Base-by-base conservation (phyloP, 2,888 invertebrate genomes). In the Helobdella robusta region DNA sequence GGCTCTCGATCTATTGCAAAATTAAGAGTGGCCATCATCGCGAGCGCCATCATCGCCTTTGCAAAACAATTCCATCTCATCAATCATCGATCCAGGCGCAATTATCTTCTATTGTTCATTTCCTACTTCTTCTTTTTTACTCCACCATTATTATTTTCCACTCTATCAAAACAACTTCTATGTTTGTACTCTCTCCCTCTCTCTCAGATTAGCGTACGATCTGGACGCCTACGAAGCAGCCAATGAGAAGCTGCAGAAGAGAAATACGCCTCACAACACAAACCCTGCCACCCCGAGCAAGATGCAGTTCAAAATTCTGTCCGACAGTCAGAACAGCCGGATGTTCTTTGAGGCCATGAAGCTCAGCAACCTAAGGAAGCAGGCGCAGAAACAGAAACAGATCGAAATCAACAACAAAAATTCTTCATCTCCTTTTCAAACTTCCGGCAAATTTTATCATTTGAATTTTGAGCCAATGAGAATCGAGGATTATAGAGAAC, bases 311-410 rank as follows among this genome's bases (percentile, higher is more conserved):
- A 48, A 32, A 44, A 46, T 62, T 32, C 20, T 28, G n/a, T 32
- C 32, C n/a, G 62, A 62, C 11, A 62, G 50, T 28, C 25, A 62
- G 11, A 62, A 62, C 23, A 62, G 62, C 34, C 23, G 62, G n/a
- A 18, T 62, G 28, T 50, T 62, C n/a, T 62, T 62, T 23, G 62
- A 62, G 30, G 62, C 62, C 2, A 28, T 62, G 30, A 62, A 62
- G 34, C 32, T 62, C 1, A 44, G 44, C 8, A 62, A 48, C 32
- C 28, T 34, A 18, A 2, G 30, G 25, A 28, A 32, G n/a, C 56
- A 25, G n/a, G 11, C 56, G n/a, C 56, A 28, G 3, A 28, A n/a
- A 56, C 20, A 30, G 32, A 56, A 56, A n/a, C n/a, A n/a, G n/a
- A n/a, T n/a, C n/a, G n/a, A n/a, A 56, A 28, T 18, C 25, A 56